Conservation (phyloP, 2,113 vertebrate species). For the Hiodon tergisus region DNA sequence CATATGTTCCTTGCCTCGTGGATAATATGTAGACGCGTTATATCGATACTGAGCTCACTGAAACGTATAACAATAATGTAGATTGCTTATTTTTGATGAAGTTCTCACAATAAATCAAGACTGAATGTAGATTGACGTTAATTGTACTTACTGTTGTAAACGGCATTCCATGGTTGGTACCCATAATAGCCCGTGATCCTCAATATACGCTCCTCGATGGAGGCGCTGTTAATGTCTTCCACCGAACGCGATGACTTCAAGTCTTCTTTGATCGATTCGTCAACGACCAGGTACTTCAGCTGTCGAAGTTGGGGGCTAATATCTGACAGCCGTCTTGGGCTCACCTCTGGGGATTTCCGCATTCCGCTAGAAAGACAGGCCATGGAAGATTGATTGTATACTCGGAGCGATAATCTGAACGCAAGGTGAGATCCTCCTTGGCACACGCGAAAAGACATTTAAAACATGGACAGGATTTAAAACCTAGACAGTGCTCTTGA, state of each 20-base stretch:
- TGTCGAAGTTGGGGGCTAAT: constrained; percentile 94
- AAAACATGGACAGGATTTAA: too few species aligned
- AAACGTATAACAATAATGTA: too few species aligned
- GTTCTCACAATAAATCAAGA: too few species aligned
- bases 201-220: constrained; percentile 86
- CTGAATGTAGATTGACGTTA: too few species aligned
- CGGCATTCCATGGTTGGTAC: constrained; percentile 86
- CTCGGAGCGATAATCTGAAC: neutral
- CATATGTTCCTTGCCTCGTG: too few species aligned
- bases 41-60: too few species aligned
- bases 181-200: constrained; percentile 92
- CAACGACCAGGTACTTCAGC: constrained; percentile 88
- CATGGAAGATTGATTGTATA: constrained; percentile 17
- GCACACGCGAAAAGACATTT: too few species aligned
- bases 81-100: too few species aligned
- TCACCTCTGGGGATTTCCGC: constrained; percentile 85
- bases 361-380: constrained; percentile 70
- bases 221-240: constrained; percentile 84
- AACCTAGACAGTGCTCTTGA: neutral
- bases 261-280: constrained; percentile 90
- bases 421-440: too few species aligned
- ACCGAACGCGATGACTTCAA: constrained; percentile 88
- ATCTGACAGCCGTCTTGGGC: constrained; percentile 89
- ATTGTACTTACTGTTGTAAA: constrained; percentile 76
- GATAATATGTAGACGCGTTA: too few species aligned